These are phyloP conservation scores for Poeciliopsis turneri DNA, from an alignment of 2,797 vertebrate genomes.

Conservation along the genomic window DNA sequence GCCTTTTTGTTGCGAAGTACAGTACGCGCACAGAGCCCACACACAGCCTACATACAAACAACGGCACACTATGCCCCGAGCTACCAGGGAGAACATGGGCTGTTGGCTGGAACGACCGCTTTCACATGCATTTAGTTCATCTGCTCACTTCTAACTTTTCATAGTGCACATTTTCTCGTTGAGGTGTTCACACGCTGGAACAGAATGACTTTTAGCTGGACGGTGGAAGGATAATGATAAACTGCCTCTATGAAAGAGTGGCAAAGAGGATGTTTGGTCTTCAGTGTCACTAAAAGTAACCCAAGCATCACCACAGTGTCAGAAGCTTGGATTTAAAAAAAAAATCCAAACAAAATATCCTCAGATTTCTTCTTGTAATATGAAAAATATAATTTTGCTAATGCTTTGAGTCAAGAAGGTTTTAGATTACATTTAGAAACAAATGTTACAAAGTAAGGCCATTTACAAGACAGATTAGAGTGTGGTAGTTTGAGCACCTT, in stretches of 20 bases:
- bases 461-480: not conserved
- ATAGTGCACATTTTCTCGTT: not conserved
- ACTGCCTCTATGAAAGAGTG: not conserved
- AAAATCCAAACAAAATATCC: not conserved
- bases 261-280: not conserved
- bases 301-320: not conserved
- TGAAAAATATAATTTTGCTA: not conserved
- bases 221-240: not conserved
- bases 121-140: not conserved
- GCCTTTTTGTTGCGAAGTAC: constrained; percentile 24
- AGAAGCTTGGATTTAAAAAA: not conserved
- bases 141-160: constrained; percentile 7
- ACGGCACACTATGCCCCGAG: constrained; percentile 14
- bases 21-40: constrained; percentile 19
- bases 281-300: not conserved
- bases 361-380: not conserved
- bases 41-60: constrained; percentile 32
- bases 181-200: not conserved
- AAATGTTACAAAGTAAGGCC: not conserved
- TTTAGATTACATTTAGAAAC: not conserved
- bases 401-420: not conserved
- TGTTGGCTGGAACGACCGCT: not conserved
- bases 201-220: not conserved
- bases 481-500: not conserved
- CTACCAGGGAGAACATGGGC: constrained; percentile 6